Percentiles rank a stretch among this genome's conserved stretches.
Conservation (phyloP, 1,140 invertebrate genomes). For the Portunus trituberculatus region DNA sequence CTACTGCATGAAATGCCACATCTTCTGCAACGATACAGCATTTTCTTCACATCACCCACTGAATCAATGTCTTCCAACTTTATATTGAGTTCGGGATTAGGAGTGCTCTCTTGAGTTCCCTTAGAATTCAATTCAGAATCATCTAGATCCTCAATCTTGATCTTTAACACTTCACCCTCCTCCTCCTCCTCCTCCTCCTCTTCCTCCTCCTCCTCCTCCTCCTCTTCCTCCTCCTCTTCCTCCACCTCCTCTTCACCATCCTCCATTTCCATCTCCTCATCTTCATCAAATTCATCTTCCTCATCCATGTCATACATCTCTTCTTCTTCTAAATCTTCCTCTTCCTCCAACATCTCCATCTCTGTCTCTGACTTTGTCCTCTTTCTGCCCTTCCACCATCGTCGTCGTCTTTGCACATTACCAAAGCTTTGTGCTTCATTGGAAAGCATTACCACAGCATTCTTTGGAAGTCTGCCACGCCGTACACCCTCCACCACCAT, state of each 20-base stretch:
- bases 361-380: not conserved
- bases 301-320: conserved; percentile 38
- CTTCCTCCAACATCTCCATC: not conserved
- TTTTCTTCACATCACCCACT: conserved; percentile 63
- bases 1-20: conserved; percentile 51
- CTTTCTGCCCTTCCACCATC: not conserved
- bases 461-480: conserved; percentile 57
- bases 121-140: too few relatives aligned
- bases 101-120: too few relatives aligned
- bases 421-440: not conserved
- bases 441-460: conserved; percentile 38
- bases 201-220: not conserved
- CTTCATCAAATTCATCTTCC: conserved; percentile 2
- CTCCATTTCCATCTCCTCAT: not conserved
- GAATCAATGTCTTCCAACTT: conserved; percentile 50
- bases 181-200: not conserved
- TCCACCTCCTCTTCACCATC: not conserved
- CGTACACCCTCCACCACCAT: conserved; percentile 49
- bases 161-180: not conserved
- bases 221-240: not conserved
- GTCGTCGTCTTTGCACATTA: not conserved
- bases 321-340: conserved; percentile 45
- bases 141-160: not conserved
- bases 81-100: not conserved
- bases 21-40: conserved; percentile 57